Percentiles rank a stretch among this genome's conserved stretches.
Evolutionary conservation across 2,888 invertebrate species (phyloP).

Genomic region (Acleris literana): DNA sequence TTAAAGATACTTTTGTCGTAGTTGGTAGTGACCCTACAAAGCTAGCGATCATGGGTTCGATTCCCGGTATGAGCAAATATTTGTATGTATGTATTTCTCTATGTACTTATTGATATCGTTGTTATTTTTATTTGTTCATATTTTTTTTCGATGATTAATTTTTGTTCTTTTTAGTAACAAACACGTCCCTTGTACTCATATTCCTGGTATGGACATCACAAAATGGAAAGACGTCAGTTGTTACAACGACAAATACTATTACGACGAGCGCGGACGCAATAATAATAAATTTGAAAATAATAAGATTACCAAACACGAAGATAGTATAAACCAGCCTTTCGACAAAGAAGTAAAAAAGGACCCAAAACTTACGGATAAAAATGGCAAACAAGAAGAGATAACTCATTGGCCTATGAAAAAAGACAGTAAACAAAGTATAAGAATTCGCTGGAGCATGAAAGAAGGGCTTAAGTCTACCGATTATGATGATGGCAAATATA

Average conservation of each 20-base stretch:
- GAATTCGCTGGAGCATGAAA: conserved; percentile 1
- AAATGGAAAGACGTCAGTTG: conserved; percentile 62
- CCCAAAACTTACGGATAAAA: background rate
- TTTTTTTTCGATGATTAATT: too few relatives aligned
- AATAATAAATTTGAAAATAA: background rate
- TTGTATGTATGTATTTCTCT: too few relatives aligned
- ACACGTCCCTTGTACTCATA: conserved; percentile 56
- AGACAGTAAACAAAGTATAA: background rate
- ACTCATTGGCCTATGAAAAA: background rate
- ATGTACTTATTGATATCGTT: too few relatives aligned
- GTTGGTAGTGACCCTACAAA: too few relatives aligned
- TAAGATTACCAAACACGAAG: background rate
- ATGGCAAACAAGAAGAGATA: conserved; percentile 1
- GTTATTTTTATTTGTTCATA: too few relatives aligned
- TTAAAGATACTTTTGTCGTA: too few relatives aligned
- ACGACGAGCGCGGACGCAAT: conserved; percentile 4
- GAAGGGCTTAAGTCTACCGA: background rate
- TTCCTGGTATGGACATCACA: conserved; percentile 52
- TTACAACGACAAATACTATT: conserved; percentile 43
- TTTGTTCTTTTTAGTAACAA: conserved; percentile 53
- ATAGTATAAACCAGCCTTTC: background rate
- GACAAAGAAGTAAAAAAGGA: background rate
- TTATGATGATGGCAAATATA: background rate
- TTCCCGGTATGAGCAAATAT: too few relatives aligned
- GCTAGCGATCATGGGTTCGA: too few relatives aligned